These are phyloP conservation scores for Vollenhovia emeryi DNA, from an alignment of 1,140 invertebrate species.

Conservation along the genomic window DNA sequence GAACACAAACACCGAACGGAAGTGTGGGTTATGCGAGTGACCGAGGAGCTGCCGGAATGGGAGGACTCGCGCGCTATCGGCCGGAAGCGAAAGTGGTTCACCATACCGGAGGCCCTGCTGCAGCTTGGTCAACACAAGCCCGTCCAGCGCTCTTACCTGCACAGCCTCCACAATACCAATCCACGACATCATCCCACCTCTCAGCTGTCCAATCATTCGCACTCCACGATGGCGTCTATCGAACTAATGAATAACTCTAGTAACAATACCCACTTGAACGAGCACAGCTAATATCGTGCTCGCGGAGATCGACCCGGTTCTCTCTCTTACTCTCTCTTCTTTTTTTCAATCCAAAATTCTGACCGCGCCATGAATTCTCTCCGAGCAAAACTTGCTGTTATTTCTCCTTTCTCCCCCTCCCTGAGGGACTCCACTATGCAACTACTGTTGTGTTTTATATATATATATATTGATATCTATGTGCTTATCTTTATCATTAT, in stretches of 20 bases:
- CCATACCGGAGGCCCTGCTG: conserved; percentile 93
- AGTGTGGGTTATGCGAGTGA: conserved; percentile 96
- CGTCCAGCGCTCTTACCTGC: conserved; percentile 94
- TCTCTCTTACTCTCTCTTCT: too few species aligned
- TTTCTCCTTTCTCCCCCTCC: conserved; percentile 58
- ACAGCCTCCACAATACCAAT: conserved; percentile 85
- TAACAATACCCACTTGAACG: conserved; percentile 81
- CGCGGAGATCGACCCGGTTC: conserved; percentile 52
- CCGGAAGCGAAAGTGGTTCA: conserved; percentile 96
- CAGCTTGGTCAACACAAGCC: conserved; percentile 95
- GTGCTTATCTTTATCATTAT: conserved; percentile 69
- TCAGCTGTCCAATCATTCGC: conserved; percentile 77
- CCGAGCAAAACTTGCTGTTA: conserved; percentile 58
- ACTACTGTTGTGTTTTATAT: conserved; percentile 82
- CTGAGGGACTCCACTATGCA: conserved; percentile 66
- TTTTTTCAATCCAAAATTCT: conserved; percentile 59
- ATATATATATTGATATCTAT: conserved; percentile 79
- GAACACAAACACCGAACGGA: conserved; percentile 97
- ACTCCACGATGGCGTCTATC: conserved; percentile 81
- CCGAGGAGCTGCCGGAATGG: conserved; percentile 96
- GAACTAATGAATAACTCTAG: conserved; percentile 83
- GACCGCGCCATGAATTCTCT: conserved; percentile 69
- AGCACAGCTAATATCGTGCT: conserved; percentile 82
- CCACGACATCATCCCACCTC: conserved; percentile 80
- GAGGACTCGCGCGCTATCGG: conserved; percentile 96